These are phyloP conservation scores for Pherbina coryleti DNA, from an alignment of 2,888 invertebrate genomes.

Conservation along the genomic window DNA sequence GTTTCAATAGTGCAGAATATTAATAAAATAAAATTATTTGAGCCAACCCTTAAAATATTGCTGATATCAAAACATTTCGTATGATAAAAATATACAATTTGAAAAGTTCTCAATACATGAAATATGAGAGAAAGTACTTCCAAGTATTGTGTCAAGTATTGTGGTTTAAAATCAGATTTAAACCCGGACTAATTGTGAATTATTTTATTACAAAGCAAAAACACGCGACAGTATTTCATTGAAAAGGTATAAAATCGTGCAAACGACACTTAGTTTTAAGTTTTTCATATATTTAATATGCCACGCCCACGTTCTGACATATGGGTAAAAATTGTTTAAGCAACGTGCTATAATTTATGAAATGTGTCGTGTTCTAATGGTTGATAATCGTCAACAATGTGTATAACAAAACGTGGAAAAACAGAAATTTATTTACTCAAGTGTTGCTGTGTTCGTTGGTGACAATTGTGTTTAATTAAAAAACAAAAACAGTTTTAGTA, in stretches of 20 bases:
- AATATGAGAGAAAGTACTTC: neutral
- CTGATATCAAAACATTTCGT: no score
- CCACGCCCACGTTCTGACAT: conserved; percentile 35
- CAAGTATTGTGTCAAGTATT: neutral
- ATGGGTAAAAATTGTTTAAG: neutral
- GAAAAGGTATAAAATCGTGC: neutral
- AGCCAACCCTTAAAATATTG: no score
- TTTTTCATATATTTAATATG: neutral
- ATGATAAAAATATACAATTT: neutral
- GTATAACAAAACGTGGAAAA: neutral
- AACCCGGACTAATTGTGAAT: no score
- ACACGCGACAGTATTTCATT: neutral
- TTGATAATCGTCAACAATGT: neutral
- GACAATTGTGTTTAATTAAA: neutral
- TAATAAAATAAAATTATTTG: neutral
- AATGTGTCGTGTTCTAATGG: neutral
- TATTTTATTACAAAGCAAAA: neutral
- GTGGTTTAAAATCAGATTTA: no score
- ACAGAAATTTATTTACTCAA: neutral
- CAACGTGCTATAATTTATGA: neutral
- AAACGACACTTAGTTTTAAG: neutral
- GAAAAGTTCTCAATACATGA: neutral
- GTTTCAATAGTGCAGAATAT: neutral
- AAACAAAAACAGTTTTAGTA: no score
- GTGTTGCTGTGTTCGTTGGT: neutral